Evolutionary conservation across 2,797 vertebrate species (phyloP).

Genomic region (Rhinichthys osculus): DNA sequence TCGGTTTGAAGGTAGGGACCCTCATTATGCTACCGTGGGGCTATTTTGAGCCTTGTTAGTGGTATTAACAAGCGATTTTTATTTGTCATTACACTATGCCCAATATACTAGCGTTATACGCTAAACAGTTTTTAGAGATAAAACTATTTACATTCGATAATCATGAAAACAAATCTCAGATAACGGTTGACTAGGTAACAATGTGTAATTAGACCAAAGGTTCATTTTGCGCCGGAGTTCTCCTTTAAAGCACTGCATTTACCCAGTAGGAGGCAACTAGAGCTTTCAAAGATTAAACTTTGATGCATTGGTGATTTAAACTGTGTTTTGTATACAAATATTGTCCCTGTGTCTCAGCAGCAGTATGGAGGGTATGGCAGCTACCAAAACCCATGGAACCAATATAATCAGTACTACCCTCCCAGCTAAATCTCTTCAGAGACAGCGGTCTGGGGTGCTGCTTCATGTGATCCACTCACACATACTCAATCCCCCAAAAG

Average conservation of each 20-base stretch:
- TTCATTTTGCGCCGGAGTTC: too few species aligned
- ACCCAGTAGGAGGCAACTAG: background rate
- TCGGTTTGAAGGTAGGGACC: too few species aligned
- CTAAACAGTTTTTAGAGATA: too few species aligned
- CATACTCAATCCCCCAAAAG: background rate
- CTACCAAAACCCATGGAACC: constrained; percentile 85
- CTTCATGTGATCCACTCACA: background rate
- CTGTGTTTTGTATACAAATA: background rate
- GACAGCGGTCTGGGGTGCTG: background rate
- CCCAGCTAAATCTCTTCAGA: constrained; percentile 71
- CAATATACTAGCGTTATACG: too few species aligned
- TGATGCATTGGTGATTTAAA: background rate
- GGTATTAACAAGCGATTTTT: too few species aligned
- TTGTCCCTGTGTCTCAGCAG: constrained; percentile 62
- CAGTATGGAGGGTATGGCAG: constrained; percentile 79
- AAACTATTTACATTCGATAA: too few species aligned
- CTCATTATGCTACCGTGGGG: too few species aligned
- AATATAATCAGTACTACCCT: constrained; percentile 84
- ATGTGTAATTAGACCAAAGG: too few species aligned
- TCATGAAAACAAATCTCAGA: too few species aligned
- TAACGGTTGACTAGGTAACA: too few species aligned
- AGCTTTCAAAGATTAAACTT: background rate
- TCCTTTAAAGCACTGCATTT: background rate
- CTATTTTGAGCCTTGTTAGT: too few species aligned
- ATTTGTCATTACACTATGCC: too few species aligned